Percentiles rank a stretch among this genome's conserved stretches.
Evolutionary conservation across 2,113 vertebrate species (phyloP).

Genomic region (Ranitomeya imitator): DNA sequence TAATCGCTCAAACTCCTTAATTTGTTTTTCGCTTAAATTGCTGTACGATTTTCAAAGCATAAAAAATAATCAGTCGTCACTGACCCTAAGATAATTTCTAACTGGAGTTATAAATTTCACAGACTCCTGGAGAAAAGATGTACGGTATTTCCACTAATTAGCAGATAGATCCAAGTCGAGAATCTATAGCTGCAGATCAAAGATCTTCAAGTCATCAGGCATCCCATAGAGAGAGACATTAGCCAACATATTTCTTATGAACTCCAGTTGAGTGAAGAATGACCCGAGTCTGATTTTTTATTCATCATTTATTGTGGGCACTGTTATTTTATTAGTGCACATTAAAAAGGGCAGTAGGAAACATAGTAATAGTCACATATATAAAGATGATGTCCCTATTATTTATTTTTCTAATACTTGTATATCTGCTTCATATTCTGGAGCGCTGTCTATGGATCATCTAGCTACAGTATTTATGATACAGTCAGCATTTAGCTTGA

Average conservation of each 20-base stretch:
- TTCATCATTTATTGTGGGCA: not conserved
- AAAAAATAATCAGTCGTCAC: conserved; percentile 46
- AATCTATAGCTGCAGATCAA: conserved; percentile 47
- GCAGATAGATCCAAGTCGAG: conserved; percentile 24
- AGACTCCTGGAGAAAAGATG: conserved; percentile 32
- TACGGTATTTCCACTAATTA: conserved; percentile 35
- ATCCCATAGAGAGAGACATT: conserved; percentile 6
- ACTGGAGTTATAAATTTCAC: conserved; percentile 42
- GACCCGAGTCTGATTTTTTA: not conserved
- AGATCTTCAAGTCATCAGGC: conserved; percentile 25
- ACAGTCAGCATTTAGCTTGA: no score
- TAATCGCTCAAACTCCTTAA: not conserved
- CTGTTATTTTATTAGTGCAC: not conserved
- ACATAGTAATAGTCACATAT: not conserved
- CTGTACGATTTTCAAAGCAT: conserved; percentile 2
- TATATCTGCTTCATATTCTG: no score
- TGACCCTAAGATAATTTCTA: conserved; percentile 53
- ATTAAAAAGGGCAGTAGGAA: not conserved
- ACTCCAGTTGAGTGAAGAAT: conserved; percentile 3
- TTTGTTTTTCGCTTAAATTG: not conserved
- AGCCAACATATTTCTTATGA: conserved; percentile 11
- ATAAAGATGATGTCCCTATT: not conserved
- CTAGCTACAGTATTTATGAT: no score
- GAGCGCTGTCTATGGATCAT: no score
- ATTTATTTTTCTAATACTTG: not conserved